Evolutionary conservation across 2,797 vertebrate species (phyloP), one percentile per base, ranked within the genome.

Genomic region (Sitta carolinensis): DNA sequence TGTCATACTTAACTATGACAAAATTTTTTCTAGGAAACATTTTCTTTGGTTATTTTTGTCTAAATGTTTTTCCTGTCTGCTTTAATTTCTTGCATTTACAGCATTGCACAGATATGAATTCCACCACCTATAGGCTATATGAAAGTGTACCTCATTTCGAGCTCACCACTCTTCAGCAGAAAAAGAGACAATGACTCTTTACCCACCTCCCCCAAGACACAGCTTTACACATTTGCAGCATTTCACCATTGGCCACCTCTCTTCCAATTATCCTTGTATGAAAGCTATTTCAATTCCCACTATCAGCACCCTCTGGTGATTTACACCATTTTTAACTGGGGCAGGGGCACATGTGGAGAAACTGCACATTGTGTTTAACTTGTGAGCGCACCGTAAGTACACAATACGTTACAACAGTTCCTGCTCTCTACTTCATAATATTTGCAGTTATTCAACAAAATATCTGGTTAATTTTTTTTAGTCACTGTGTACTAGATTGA

Each of bases 111-210:
- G 30, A 45, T 34, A 59, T 1, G 5, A 82, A 86, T 23, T 40
- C 48, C 17, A 58, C 20, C 4, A 2, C 23, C 30, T 22, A 27
- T 0, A 4, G 43, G 52, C 16, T 17, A 9, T 2, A 7, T 47
- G n/a, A 38, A 77, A 70, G 14, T 2, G 4, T 3, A 59, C 13
- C 32, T 80, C 3, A 15, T 48, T 40, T 45, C 2, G 1, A 85
- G 50, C 6, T 27, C 36, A 29, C 22, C 34, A 29, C 29, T 68
- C 40, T 45, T 38, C 30, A 70, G 17, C 42, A 42, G 64, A 48
- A 59, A 27, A 51, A 38, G 21, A 5, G 59, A 62, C 30, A 70
- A 30, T 10, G 26, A 69, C 34, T 68, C 25, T 40, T 27, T 7
- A 54, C 3, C 27, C 30, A 78, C 7, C 16, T 38, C 40, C 10